Percentiles rank a stretch among this genome's conserved stretches.
Evolutionary conservation across 2,113 vertebrate species (phyloP).

Genomic region (Poeciliopsis retropinna): DNA sequence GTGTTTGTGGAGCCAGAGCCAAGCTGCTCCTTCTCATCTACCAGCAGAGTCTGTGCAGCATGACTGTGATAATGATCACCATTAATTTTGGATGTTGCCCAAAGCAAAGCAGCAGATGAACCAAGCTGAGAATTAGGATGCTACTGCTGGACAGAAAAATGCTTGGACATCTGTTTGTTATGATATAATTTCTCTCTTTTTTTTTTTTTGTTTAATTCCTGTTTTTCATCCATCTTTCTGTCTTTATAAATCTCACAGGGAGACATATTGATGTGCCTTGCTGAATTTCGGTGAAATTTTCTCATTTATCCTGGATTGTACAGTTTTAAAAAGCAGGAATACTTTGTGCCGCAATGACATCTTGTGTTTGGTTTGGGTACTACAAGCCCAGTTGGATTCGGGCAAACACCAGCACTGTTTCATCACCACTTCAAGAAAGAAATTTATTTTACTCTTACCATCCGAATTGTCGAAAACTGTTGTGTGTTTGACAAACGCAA

Average conservation of each 20-base stretch:
- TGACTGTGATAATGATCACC: slow-evolving; percentile 73
- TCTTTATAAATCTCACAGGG: neutral
- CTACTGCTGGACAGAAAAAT: slow-evolving; percentile 46
- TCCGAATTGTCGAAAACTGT: slow-evolving; percentile 81
- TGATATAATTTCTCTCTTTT: neutral
- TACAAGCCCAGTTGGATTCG: slow-evolving; percentile 14
- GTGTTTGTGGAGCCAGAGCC: slow-evolving; percentile 33
- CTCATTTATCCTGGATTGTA: slow-evolving; percentile 5
- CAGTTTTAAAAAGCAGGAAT: slow-evolving; percentile 1
- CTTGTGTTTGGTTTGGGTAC: slow-evolving; percentile 54
- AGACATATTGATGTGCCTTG: neutral
- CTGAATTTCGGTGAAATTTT: neutral
- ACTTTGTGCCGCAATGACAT: slow-evolving; percentile 69
- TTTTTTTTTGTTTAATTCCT: neutral
- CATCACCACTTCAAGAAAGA: neutral
- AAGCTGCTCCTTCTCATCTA: slow-evolving; percentile 50
- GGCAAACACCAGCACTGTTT: neutral
- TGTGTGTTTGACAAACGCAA: slow-evolving; percentile 83
- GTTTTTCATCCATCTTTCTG: neutral
- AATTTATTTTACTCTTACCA: slow-evolving; percentile 62
- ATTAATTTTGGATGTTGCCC: slow-evolving; percentile 73
- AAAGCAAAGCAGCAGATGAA: slow-evolving; percentile 64
- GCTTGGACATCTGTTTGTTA: slow-evolving; percentile 15
- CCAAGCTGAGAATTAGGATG: slow-evolving; percentile 54
- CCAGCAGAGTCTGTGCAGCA: slow-evolving; percentile 50